phyloP scores from a whole-genome alignment of 2,888 invertebrate species.

The Bembecia ichneumoniformis region DNA sequence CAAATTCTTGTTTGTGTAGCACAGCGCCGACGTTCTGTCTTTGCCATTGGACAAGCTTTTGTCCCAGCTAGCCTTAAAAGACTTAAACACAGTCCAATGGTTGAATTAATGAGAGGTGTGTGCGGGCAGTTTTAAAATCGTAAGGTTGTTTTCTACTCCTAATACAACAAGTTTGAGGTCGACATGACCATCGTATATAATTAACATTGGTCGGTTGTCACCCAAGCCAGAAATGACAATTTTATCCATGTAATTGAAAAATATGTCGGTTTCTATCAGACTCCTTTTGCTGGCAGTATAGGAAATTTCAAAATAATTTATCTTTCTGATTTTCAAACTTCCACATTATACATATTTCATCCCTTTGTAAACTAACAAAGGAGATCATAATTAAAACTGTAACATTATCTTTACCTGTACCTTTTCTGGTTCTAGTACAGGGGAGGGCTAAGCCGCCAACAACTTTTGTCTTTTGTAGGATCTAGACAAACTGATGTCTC shows the following conservation, averaged over 20 bases:
- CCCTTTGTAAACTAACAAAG: no score
- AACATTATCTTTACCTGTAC: conserved; percentile 12
- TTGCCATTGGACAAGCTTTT: conserved; percentile 4
- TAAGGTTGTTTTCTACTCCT: background rate
- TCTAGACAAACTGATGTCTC: conserved; percentile 10
- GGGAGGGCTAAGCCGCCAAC: conserved; percentile 4
- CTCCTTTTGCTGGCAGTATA: background rate
- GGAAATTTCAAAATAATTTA: background rate
- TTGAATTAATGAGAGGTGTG: conserved; percentile 23
- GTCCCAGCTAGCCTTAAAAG: conserved; percentile 17
- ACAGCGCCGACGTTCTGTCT: background rate
- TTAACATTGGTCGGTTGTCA: background rate
- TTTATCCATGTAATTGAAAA: background rate
- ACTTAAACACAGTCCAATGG: conserved; percentile 24
- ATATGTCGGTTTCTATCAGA: background rate
- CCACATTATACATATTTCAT: background rate
- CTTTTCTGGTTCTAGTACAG: conserved; percentile 5
- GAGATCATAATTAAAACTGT: conserved; percentile 14
- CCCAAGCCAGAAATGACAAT: background rate
- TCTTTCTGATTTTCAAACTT: background rate
- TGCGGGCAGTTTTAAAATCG: conserved; percentile 24
- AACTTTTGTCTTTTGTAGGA: conserved; percentile 10
- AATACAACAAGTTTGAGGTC: background rate
- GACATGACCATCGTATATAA: background rate
- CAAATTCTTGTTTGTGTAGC: no score